A percentile compares a stretch with the other conserved stretches of the same genome.
phyloP scores from a whole-genome alignment of 2,113 vertebrate species.

The Archocentrus centrarchus region DNA sequence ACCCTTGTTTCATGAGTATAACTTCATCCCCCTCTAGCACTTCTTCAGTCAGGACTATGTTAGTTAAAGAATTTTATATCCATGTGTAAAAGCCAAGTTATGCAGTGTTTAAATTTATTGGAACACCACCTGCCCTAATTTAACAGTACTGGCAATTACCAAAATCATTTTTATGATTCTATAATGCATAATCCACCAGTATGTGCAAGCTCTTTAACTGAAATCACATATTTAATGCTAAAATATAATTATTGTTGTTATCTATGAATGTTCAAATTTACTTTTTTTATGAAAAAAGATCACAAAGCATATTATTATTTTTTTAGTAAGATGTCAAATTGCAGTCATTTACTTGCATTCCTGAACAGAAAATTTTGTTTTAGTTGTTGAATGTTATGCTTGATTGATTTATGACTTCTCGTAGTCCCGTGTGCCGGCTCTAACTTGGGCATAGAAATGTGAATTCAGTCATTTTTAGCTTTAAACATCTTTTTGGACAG shows the following conservation, averaged over 20 bases:
- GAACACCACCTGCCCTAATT: neutral
- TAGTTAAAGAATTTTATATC: neutral
- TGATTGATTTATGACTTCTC: too few species aligned
- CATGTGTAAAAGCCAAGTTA: fast-evolving
- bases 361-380: too few species aligned
- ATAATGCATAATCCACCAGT: neutral
- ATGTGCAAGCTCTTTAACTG: neutral
- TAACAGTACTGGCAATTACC: neutral
- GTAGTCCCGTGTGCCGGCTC: too few species aligned
- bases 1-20: neutral
- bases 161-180: neutral
- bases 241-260: neutral
- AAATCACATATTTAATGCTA: neutral
- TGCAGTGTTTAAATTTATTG: neutral
- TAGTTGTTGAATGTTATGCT: too few species aligned
- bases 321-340: too few species aligned
- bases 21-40: neutral
- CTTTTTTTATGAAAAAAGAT: neutral
- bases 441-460: too few species aligned
- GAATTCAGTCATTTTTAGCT: too few species aligned
- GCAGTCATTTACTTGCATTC: too few species aligned
- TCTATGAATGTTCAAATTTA: neutral
- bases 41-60: too few species aligned
- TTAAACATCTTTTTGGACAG: too few species aligned
- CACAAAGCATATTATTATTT: too few species aligned